A percentile compares a stretch with the other conserved stretches of the same genome.
Conservation (phyloP, 2,113 vertebrate genomes). For the Argyrosomus japonicus region DNA sequence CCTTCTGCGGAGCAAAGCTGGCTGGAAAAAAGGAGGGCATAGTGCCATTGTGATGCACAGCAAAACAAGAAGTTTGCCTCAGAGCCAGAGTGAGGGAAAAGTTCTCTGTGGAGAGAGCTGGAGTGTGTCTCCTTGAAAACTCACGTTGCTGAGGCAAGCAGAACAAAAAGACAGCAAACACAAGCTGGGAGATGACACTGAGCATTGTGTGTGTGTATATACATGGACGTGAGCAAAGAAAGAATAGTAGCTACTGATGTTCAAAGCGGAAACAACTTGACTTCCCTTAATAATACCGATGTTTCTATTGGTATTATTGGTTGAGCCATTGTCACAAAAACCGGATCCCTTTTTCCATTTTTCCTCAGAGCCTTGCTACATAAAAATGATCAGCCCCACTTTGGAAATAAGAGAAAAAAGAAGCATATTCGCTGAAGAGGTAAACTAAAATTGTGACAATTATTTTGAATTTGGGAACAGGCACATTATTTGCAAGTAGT, state of each 20-base stretch:
- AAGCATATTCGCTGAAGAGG: too few species aligned
- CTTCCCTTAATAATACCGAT: too few species aligned
- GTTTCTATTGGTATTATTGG: too few species aligned
- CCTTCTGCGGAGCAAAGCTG: conserved; percentile 35
- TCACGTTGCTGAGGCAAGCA: conserved; percentile 58
- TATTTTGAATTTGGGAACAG: too few species aligned
- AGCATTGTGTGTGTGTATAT: not conserved
- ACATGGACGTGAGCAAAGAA: not conserved
- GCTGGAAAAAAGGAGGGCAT: conserved; percentile 60
- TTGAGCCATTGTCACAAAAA: too few species aligned
- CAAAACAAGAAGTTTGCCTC: conserved; percentile 50
- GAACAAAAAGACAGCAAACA: conserved; percentile 51
- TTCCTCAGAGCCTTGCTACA: too few species aligned
- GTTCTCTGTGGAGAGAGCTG: conserved; percentile 38
- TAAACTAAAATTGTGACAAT: too few species aligned
- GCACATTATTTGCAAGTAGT: too few species aligned
- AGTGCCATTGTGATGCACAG: conserved; percentile 44
- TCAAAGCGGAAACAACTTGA: too few species aligned
- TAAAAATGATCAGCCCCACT: too few species aligned
- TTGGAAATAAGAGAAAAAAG: too few species aligned
- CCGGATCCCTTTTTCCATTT: too few species aligned
- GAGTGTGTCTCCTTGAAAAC: conserved; percentile 63
- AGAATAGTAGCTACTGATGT: not conserved
- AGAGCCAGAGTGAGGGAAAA: conserved; percentile 23
- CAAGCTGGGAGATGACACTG: conserved; percentile 32